phyloP scores from a whole-genome alignment of 2,113 vertebrate species.

The Eptesicus fuscus region DNA sequence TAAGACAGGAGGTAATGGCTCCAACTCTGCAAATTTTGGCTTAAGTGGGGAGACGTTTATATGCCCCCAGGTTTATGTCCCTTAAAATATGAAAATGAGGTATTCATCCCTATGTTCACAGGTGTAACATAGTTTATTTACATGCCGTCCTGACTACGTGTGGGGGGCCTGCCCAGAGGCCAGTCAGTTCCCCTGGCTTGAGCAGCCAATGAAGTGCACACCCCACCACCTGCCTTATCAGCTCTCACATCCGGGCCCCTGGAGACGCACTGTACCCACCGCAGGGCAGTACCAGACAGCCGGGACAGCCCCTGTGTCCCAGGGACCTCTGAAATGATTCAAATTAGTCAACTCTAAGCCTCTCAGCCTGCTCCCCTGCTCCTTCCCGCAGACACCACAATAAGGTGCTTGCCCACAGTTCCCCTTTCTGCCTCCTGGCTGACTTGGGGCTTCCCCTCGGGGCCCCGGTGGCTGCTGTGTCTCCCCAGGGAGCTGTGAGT shows the following conservation, averaged over 20 bases:
- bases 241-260: neutral
- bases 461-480: fast-evolving
- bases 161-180: neutral
- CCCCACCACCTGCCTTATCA: too few relatives aligned
- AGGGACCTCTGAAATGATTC: neutral
- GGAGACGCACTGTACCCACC: neutral
- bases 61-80: neutral
- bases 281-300: neutral
- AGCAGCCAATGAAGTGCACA: neutral
- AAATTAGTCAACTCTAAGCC: neutral
- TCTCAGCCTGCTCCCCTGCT: neutral
- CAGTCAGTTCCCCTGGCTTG: neutral
- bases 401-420: neutral
- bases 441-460: neutral
- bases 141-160: neutral
- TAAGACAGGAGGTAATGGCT: neutral
- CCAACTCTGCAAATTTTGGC: neutral
- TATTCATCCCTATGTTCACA: neutral
- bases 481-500: neutral
- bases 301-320: neutral
- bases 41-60: neutral
- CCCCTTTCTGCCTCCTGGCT: neutral
- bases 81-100: neutral
- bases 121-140: neutral
- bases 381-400: neutral